Evolutionary conservation across 2,113 vertebrate genomes (phyloP).

Genomic region (Cyprinus carpio): DNA sequence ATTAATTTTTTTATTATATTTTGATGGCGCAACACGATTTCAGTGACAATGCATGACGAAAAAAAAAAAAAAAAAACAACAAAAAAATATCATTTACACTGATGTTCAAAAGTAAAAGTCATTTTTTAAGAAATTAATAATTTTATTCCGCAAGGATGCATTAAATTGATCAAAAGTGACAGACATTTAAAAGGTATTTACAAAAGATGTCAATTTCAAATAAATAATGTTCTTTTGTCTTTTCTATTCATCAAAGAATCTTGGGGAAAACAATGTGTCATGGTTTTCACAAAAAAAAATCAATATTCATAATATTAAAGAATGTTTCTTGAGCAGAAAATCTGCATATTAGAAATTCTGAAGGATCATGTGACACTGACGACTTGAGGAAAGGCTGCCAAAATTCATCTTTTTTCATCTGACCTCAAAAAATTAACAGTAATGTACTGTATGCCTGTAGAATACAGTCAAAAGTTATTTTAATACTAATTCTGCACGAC

Average conservation of each 20-base stretch:
- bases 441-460: neutral
- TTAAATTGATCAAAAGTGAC: neutral
- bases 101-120: neutral
- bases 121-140: neutral
- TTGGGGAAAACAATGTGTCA: neutral
- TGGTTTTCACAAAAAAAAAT: neutral
- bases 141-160: neutral
- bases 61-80: neutral
- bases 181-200: neutral
- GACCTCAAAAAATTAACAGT: too few relatives aligned
- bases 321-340: neutral
- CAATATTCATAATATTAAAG: neutral
- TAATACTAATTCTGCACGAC: neutral
- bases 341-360: neutral
- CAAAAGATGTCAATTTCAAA: neutral
- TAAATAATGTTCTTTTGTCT: neutral
- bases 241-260: neutral
- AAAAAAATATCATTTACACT: neutral
- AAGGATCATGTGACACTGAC: too few relatives aligned
- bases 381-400: too few relatives aligned
- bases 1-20: slow-evolving; percentile 18
- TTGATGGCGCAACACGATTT: neutral
- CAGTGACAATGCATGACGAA: neutral
- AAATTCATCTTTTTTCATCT: too few relatives aligned
- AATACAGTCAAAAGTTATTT: neutral